phyloP scores from a whole-genome alignment of 2,888 invertebrate species.

The Pristionchus arcanus region DNA sequence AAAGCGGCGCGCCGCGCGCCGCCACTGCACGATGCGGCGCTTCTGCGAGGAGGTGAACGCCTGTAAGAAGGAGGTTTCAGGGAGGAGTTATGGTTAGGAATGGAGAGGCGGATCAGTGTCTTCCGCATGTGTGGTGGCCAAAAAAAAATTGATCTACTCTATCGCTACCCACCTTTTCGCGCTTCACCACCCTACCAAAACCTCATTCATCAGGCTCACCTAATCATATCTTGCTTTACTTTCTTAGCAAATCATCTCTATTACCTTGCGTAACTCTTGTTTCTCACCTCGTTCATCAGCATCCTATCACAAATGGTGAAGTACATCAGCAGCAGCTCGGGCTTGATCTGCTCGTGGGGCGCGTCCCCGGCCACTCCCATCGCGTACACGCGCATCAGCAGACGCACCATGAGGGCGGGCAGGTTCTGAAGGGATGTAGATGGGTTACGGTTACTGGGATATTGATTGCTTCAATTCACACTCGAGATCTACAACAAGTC shows the following conservation, averaged over 20 bases:
- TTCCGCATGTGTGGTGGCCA: too few relatives aligned
- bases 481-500: too few relatives aligned
- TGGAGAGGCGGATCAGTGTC: too few relatives aligned
- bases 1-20: conserved; percentile 47
- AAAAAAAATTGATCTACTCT: too few relatives aligned
- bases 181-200: too few relatives aligned
- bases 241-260: too few relatives aligned
- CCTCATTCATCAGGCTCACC: not conserved
- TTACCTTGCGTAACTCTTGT: too few relatives aligned
- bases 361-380: conserved; percentile 45
- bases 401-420: conserved; percentile 41
- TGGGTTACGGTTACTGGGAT: too few relatives aligned
- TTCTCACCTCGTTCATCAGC: conserved; percentile 51
- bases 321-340: conserved; percentile 51
- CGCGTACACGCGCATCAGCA: conserved; percentile 34
- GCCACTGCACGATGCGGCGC: conserved; percentile 50
- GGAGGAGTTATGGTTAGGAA: not conserved
- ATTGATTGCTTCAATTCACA: too few relatives aligned
- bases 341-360: conserved; percentile 43
- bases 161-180: too few relatives aligned
- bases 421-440: too few relatives aligned
- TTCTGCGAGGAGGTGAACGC: conserved; percentile 55
- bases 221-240: not conserved
- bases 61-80: not conserved
- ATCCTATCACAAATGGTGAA: conserved; percentile 54